phyloP scores from a whole-genome alignment of 2,797 vertebrate genomes.

The Ctenopoma multispine region DNA sequence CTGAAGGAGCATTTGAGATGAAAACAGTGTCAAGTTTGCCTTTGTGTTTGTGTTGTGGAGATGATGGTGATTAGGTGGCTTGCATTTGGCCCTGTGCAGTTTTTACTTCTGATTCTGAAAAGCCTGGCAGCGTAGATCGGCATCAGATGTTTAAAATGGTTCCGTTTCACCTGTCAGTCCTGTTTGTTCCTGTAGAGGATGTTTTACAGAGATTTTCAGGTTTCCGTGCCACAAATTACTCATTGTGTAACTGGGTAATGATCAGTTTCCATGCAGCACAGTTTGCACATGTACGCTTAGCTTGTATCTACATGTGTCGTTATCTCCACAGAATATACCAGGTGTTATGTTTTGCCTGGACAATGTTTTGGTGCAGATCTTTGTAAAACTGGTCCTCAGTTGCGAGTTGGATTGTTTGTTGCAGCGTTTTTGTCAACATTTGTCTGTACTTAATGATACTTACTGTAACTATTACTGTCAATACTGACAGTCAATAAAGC shows the following conservation, averaged over 20 bases:
- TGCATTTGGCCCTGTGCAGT: neutral
- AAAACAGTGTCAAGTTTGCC: slow-evolving; percentile 3
- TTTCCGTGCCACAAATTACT: slow-evolving; percentile 12
- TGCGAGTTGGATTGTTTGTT: neutral
- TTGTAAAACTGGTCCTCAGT: neutral
- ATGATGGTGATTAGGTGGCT: neutral
- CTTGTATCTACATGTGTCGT: slow-evolving; percentile 13
- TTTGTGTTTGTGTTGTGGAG: neutral
- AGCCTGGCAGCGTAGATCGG: no score
- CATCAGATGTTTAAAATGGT: neutral
- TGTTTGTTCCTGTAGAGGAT: neutral
- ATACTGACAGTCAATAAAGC: no score
- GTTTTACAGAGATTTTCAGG: neutral
- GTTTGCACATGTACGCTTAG: slow-evolving; percentile 16
- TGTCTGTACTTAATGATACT: no score
- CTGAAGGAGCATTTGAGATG: neutral
- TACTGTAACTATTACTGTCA: no score
- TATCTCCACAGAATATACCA: neutral
- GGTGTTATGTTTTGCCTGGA: neutral
- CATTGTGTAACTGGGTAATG: slow-evolving; percentile 15
- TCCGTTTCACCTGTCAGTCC: neutral
- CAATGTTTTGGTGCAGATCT: neutral
- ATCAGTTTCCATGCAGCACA: neutral
- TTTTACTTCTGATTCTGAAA: neutral
- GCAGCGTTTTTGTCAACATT: neutral